Evolutionary conservation across 2,888 invertebrate genomes (phyloP).

Genomic region (Athalia rosae): DNA sequence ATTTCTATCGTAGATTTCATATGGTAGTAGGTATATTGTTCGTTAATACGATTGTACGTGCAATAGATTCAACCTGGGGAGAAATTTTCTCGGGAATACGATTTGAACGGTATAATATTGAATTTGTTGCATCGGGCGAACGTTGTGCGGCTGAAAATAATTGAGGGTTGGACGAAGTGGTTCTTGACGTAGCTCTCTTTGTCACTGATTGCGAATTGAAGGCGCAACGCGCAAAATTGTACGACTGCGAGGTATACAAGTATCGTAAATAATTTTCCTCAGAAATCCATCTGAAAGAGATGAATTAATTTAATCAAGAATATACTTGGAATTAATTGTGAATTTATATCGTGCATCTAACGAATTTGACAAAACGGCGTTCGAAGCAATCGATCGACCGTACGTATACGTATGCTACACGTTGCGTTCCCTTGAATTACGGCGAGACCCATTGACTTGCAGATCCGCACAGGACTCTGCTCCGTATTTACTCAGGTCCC

Average conservation of each 20-base stretch:
- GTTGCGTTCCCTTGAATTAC: not conserved
- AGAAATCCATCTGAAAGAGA: not conserved
- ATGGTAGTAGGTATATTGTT: slow-evolving; percentile 36
- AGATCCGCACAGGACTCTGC: slow-evolving; percentile 22
- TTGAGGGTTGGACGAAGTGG: slow-evolving; percentile 29
- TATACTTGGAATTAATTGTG: not conserved
- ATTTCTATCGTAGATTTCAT: not conserved
- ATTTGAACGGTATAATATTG: no score
- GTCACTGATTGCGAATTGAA: slow-evolving; percentile 22
- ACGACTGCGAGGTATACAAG: not conserved
- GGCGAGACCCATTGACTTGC: slow-evolving; percentile 19
- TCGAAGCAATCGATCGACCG: no score
- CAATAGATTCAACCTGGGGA: no score
- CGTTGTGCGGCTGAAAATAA: not conserved
- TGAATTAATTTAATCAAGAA: not conserved
- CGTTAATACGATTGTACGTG: slow-evolving; percentile 10
- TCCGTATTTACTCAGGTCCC: slow-evolving; percentile 57
- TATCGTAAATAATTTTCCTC: not conserved
- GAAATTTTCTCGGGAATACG: no score
- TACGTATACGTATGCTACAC: slow-evolving; percentile 10
- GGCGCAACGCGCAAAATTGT: not conserved
- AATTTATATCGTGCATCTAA: not conserved
- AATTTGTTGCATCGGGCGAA: not conserved
- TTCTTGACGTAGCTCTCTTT: not conserved
- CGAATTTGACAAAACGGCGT: not conserved